Conservation (phyloP, 1,140 invertebrate genomes). For the Lerema accius region DNA sequence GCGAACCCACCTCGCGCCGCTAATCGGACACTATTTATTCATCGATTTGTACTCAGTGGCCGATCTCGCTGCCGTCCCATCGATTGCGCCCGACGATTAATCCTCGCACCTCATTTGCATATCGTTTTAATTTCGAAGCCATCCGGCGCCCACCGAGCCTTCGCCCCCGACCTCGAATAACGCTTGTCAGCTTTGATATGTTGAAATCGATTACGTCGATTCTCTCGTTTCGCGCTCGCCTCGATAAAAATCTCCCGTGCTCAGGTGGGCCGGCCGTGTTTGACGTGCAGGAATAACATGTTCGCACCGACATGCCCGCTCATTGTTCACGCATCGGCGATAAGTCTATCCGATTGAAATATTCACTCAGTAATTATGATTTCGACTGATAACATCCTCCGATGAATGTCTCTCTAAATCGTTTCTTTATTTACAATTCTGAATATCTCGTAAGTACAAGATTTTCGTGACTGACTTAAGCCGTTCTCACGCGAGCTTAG, state of each 20-base stretch:
- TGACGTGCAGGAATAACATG: slow-evolving; percentile 64
- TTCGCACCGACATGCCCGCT: slow-evolving; percentile 56
- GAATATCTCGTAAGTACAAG: slow-evolving; percentile 34
- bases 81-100: slow-evolving; percentile 66
- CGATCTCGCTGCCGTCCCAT: slow-evolving; percentile 55
- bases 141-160: slow-evolving; percentile 66
- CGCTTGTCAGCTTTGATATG: slow-evolving; percentile 68
- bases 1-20: slow-evolving; percentile 52
- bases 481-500: slow-evolving; percentile 10
- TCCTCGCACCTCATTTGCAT: slow-evolving; percentile 70
- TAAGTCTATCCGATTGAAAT: slow-evolving; percentile 71
- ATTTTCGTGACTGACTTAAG: slow-evolving; percentile 43
- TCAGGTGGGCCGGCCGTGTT: slow-evolving; percentile 50
- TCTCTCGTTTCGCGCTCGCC: slow-evolving; percentile 56
- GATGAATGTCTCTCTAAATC: slow-evolving; percentile 35
- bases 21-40: slow-evolving; percentile 70
- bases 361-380: slow-evolving; percentile 74
- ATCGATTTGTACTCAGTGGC: slow-evolving; percentile 69
- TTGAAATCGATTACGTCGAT: slow-evolving; percentile 72
- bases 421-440: slow-evolving; percentile 40
- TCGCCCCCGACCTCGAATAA: slow-evolving; percentile 67
- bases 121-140: slow-evolving; percentile 74
- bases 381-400: slow-evolving; percentile 56
- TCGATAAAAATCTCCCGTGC: slow-evolving; percentile 64
- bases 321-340: slow-evolving; percentile 67